Conservation (phyloP, 2,888 invertebrate species). For the Xestia rhomboidea region DNA sequence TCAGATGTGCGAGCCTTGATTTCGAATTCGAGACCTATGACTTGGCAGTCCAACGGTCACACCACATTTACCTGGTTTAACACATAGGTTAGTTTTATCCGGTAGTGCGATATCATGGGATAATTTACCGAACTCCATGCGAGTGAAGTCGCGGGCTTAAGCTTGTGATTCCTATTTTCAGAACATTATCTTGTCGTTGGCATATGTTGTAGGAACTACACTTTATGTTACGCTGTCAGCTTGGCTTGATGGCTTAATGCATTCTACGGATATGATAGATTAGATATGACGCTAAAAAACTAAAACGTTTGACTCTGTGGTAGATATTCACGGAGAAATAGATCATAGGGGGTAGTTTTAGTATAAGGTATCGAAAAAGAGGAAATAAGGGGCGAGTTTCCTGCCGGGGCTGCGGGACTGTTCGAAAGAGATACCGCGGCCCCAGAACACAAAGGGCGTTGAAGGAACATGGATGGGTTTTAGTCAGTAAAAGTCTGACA, state of each 20-base stretch:
- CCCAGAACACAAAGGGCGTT: too few relatives aligned
- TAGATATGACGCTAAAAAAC: neutral
- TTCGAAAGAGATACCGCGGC: too few relatives aligned
- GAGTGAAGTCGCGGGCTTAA: neutral
- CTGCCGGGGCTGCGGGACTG: too few relatives aligned
- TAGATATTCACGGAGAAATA: neutral
- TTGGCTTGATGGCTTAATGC: constrained; percentile 38
- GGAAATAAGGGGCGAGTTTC: neutral
- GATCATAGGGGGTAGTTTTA: too few relatives aligned
- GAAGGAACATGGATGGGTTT: too few relatives aligned
- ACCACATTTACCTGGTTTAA: neutral
- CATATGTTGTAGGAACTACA: constrained; percentile 26
- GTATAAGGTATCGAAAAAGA: neutral
- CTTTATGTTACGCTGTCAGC: constrained; percentile 16
- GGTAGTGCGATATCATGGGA: neutral
- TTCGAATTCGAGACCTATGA: too few relatives aligned
- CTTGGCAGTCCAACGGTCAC: too few relatives aligned
- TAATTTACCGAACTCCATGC: neutral
- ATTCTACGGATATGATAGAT: constrained; percentile 30
- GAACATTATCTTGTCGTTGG: constrained; percentile 36
- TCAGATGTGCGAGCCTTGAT: too few relatives aligned
- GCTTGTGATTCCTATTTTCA: neutral
- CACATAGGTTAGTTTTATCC: neutral
- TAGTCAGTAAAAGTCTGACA: too few relatives aligned
- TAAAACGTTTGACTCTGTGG: neutral